A percentile compares a stretch with the other conserved stretches of the same genome.
These are phyloP conservation scores for Hydrophis major DNA, from an alignment of 2,797 vertebrate genomes.

Conservation along the genomic window DNA sequence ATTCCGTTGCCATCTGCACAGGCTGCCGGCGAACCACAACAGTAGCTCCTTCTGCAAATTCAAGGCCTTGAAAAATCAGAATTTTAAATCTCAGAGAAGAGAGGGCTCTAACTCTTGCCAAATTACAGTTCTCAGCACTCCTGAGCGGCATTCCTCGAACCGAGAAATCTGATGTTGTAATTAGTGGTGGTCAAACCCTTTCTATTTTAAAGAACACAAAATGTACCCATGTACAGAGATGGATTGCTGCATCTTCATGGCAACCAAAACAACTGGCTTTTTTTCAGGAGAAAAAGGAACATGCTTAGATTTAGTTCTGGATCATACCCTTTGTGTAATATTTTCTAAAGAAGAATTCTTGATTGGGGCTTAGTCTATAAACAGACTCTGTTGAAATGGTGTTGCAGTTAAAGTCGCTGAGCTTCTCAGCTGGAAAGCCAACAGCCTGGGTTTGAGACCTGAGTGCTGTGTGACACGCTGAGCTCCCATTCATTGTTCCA, in stretches of 20 bases:
- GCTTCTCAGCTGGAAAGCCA: background rate
- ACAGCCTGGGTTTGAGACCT: background rate
- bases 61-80: background rate
- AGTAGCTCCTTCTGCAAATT: too few relatives aligned
- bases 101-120: background rate
- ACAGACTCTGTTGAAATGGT: background rate
- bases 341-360: background rate
- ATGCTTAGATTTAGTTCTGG: background rate
- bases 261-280: too few relatives aligned
- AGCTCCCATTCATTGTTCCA: too few relatives aligned
- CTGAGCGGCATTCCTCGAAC: background rate
- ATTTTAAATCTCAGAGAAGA: background rate
- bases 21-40: too few relatives aligned
- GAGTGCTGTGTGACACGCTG: rapidly evolving
- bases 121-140: background rate
- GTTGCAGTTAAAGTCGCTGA: background rate
- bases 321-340: background rate
- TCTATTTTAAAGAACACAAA: background rate
- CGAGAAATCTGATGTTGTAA: background rate
- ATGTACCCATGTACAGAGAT: background rate
- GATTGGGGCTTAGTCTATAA: background rate
- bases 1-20: too few relatives aligned
- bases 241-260: background rate
- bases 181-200: background rate
- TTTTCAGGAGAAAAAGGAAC: too few relatives aligned